phyloP scores from a whole-genome alignment of 2,113 vertebrate genomes.

The Engraulis encrasicolus region DNA sequence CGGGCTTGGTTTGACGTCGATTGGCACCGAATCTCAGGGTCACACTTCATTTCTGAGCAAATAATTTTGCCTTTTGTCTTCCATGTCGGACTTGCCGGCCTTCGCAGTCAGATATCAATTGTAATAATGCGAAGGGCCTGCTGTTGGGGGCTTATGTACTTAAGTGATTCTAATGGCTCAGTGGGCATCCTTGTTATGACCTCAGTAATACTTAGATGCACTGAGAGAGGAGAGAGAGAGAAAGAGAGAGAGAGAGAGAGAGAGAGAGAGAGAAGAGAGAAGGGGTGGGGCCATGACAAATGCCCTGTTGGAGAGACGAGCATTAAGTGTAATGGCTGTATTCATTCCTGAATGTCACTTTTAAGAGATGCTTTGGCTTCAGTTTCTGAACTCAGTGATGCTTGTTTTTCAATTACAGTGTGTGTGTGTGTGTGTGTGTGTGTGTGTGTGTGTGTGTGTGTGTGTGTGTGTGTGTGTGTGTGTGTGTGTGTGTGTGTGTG shows the following conservation, averaged over 20 bases:
- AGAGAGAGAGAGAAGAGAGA: no score
- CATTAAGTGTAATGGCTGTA: conserved; percentile 72
- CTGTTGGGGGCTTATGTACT: neutral
- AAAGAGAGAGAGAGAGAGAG: no score
- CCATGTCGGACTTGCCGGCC: neutral
- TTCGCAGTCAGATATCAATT: neutral
- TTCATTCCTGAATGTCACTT: conserved; percentile 70
- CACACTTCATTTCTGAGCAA: neutral
- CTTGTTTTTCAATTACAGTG: conserved; percentile 18
- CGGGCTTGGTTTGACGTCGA: conserved; percentile 9
- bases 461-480: no score
- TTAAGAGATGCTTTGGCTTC: conserved; percentile 56
- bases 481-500: no score
- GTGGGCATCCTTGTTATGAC: neutral
- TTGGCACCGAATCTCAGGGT: neutral
- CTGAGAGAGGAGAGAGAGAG: no score
- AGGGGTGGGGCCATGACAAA: conserved; percentile 52
- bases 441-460: no score
- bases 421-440: no score
- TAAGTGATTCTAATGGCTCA: conserved; percentile 23
- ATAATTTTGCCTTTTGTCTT: neutral
- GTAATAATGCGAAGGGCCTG: neutral
- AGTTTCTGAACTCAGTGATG: neutral
- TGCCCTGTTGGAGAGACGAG: conserved; percentile 57
- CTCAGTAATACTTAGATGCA: conserved; percentile 43